Percentiles rank a stretch among this genome's conserved stretches.
These are phyloP conservation scores for Eleutherodactylus coqui DNA, from an alignment of 2,797 vertebrate species.

Conservation along the genomic window DNA sequence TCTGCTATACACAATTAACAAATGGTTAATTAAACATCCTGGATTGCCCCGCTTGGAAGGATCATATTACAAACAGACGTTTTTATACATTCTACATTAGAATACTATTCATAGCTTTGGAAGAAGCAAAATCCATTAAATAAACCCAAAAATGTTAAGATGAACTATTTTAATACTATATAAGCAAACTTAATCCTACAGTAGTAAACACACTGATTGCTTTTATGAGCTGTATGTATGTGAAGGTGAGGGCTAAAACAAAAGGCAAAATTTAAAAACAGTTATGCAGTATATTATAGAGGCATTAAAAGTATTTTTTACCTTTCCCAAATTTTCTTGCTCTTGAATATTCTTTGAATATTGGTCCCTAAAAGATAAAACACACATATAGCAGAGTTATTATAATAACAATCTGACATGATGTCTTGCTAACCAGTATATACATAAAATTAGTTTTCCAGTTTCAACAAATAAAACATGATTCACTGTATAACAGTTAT, in stretches of 20 bases:
- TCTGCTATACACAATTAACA: background rate
- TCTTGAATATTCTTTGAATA: slow-evolving; percentile 92
- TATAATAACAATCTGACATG: background rate
- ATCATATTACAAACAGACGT: slow-evolving; percentile 11
- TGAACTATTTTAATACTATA: background rate
- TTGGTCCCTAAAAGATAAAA: slow-evolving; percentile 81
- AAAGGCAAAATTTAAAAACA: background rate
- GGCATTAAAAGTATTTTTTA: slow-evolving; percentile 70
- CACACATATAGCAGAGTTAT: background rate
- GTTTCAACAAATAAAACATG: background rate
- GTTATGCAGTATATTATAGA: background rate
- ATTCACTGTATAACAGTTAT: background rate
- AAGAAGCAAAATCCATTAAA: background rate
- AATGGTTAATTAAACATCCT: slow-evolving; percentile 35
- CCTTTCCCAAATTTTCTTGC: slow-evolving; percentile 97
- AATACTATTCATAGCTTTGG: background rate
- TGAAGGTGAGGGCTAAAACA: background rate
- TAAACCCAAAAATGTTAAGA: background rate
- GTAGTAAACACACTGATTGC: background rate
- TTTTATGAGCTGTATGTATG: background rate
- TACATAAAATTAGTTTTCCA: background rate
- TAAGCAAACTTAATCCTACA: background rate
- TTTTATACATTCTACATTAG: background rate
- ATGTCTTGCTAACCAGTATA: background rate
- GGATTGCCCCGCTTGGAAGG: slow-evolving; percentile 5